Evolutionary conservation across 2,113 vertebrate genomes (phyloP).

Genomic region (Sporophila hypoxantha): DNA sequence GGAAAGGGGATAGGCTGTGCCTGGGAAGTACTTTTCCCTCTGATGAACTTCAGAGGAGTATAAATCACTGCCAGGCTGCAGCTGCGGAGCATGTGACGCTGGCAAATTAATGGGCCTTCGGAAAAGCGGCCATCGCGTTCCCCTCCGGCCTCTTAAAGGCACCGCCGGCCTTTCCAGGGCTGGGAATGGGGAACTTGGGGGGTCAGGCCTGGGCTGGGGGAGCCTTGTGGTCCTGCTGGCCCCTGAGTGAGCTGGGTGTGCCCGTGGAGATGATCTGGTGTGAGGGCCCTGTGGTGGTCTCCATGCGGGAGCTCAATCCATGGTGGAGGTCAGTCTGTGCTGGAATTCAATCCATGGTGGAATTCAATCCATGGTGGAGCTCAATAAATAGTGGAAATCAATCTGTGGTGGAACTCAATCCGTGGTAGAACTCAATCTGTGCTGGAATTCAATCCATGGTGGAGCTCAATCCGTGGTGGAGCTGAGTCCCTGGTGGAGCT

Average conservation of each 20-base stretch:
- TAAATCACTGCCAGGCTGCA: slow-evolving; percentile 61
- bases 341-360: no score
- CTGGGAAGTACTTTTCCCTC: slow-evolving; percentile 48
- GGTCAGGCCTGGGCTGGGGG: not conserved
- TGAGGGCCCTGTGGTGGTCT: not conserved
- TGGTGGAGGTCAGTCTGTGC: not conserved
- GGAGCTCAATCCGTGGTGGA: no score
- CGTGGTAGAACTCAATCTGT: no score
- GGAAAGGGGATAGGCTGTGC: not conserved
- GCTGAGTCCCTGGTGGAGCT: rapidly evolving
- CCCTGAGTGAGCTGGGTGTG: not conserved
- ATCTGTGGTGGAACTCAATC: no score
- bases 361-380: no score
- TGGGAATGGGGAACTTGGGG: not conserved
- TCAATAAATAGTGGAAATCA: no score
- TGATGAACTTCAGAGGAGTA: slow-evolving; percentile 45
- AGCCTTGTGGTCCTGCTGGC: rapidly evolving
- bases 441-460: not conserved
- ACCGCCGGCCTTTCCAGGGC: not conserved
- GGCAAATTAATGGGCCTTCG: slow-evolving; percentile 27
- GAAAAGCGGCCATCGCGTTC: not conserved
- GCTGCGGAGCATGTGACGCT: slow-evolving; percentile 41
- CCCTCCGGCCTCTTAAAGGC: slow-evolving; percentile 26
- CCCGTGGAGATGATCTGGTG: rapidly evolving
- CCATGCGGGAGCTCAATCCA: rapidly evolving